Evolutionary conservation across 1,140 invertebrate genomes (phyloP).

Genomic region (Conus ventricosus): DNA sequence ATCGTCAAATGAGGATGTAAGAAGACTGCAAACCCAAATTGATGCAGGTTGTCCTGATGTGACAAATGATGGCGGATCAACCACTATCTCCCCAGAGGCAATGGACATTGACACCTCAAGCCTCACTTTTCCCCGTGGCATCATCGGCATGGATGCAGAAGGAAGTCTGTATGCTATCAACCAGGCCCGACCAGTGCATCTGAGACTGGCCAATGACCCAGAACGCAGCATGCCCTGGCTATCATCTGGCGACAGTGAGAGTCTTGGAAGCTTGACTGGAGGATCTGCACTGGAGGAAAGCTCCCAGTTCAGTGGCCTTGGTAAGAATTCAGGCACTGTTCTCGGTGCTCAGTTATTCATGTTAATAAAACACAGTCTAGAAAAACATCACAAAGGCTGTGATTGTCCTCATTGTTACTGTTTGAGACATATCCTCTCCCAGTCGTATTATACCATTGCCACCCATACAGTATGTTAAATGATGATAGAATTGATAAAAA

Average conservation of each 20-base stretch:
- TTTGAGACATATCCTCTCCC: too few species aligned
- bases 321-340: conserved; percentile 5
- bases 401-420: too few species aligned
- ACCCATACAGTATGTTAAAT: too few species aligned
- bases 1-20: not conserved
- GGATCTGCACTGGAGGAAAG: not conserved
- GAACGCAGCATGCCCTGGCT: not conserved
- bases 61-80: not conserved
- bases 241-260: not conserved
- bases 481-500: too few species aligned
- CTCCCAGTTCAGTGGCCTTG: not conserved
- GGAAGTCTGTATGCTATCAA: not conserved
- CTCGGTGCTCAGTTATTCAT: not conserved
- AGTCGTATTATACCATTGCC: too few species aligned
- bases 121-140: not conserved
- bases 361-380: not conserved
- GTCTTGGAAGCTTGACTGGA: not conserved
- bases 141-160: not conserved
- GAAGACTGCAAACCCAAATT: not conserved
- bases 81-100: not conserved
- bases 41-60: not conserved
- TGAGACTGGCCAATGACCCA: not conserved
- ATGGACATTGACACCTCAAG: conserved; percentile 13
- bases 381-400: too few species aligned
- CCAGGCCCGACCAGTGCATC: not conserved